Conservation (phyloP, 1,140 invertebrate genomes). For the Saxidomus purpurata region DNA sequence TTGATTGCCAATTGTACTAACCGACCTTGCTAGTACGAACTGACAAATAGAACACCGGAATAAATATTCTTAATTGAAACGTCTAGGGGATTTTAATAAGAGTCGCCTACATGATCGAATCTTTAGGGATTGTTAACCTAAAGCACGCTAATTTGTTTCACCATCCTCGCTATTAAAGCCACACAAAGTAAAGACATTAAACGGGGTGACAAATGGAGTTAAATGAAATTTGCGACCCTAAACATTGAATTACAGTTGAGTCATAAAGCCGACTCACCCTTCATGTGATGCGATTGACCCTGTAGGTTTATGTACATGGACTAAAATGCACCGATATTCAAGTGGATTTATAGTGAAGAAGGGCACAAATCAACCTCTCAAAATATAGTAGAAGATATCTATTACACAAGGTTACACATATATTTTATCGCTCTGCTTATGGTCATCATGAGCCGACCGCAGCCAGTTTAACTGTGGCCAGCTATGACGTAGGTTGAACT, state of each 20-base stretch:
- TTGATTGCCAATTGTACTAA: too few species aligned
- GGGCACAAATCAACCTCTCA: neutral
- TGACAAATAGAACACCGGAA: too few species aligned
- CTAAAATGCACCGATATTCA: neutral
- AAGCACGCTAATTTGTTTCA: neutral
- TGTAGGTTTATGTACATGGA: neutral
- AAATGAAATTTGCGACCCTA: neutral
- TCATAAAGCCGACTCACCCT: neutral
- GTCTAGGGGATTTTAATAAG: neutral
- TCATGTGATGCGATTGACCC: neutral
- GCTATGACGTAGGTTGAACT: neutral
- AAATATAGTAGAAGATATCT: neutral
- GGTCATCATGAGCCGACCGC: neutral
- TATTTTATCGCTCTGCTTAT: neutral
- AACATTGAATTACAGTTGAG: neutral
- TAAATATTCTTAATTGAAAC: too few species aligned
- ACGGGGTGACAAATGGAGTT: neutral
- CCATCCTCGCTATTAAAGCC: neutral
- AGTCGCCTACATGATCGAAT: neutral
- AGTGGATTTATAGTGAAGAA: neutral
- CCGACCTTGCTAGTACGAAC: too few species aligned
- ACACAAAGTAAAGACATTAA: neutral
- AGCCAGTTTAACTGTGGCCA: neutral
- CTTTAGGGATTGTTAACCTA: neutral
- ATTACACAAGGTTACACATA: neutral